phyloP scores from a whole-genome alignment of 2,888 invertebrate genomes.

The Caenorhabditis uteleia region DNA sequence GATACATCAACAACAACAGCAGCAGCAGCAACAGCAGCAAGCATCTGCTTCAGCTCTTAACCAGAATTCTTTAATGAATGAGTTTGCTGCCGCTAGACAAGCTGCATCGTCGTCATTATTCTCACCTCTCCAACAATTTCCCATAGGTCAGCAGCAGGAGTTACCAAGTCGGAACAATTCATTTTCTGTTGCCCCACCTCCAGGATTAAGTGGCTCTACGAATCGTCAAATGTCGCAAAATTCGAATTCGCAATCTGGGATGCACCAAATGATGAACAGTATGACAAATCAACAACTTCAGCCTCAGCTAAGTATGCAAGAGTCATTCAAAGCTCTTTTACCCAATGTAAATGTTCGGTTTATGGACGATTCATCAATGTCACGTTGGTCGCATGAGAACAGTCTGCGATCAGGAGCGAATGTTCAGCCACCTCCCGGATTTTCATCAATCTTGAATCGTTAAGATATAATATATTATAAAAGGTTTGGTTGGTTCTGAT shows the following conservation, averaged over 20 bases:
- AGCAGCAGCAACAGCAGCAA: conserved; percentile 13
- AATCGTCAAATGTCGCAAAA: conserved; percentile 8
- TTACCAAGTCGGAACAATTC: no score
- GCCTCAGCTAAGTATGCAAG: conserved; percentile 27
- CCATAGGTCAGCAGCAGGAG: conserved; percentile 18
- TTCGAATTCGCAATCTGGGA: conserved; percentile 1
- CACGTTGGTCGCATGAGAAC: conserved; percentile 44
- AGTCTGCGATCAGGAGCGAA: conserved; percentile 38
- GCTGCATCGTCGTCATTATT: conserved; percentile 8
- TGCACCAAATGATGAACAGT: neutral
- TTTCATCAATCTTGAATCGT: conserved; percentile 44
- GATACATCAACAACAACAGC: neutral
- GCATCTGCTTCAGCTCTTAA: conserved; percentile 9
- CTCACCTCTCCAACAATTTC: conserved; percentile 21
- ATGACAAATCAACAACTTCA: conserved; percentile 18
- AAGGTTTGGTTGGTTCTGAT: no score
- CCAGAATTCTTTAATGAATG: conserved; percentile 25
- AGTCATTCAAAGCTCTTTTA: conserved; percentile 56
- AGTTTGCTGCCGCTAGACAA: conserved; percentile 7
- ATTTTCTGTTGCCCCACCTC: conserved; percentile 29
- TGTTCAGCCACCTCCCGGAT: conserved; percentile 51
- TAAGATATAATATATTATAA: no score
- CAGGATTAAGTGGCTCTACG: conserved; percentile 20
- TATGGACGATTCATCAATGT: conserved; percentile 36
- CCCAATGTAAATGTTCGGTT: conserved; percentile 66